Evolutionary conservation across 2,888 invertebrate genomes (phyloP), one percentile per base, ranked within the genome.

Genomic region (Coenonympha glycerion): DNA sequence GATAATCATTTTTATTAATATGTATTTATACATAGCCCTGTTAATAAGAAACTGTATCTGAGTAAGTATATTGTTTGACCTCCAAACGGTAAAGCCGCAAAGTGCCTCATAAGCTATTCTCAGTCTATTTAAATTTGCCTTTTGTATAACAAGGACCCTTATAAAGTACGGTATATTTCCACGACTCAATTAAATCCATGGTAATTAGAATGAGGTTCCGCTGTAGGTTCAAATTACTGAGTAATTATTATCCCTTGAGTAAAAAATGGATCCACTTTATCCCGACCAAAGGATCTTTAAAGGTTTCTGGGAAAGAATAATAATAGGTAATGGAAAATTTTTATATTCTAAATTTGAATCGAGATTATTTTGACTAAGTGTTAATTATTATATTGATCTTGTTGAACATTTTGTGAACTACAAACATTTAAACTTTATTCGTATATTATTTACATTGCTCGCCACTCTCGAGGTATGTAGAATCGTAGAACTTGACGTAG

Each of bases 171-270:
- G 49, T 51, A 41, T 48, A 53, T 57, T 53, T 50, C 37, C 47
- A 46, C 33, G 52, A 55, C 48, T 55, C 47, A 49, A 52, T 54
- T 54, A 51, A 51, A 51, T 52, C 24, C 49, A 46, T 24, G 31
- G 44, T 47, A 49, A 44, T 54, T 31, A 49, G 47, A 40, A 34
- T 44, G 31, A 21, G 47, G 45, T 37, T 33, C 16, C 36, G 21
- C 13, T 30, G 49, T 24, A 45, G 19, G 44, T 45, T 34, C 48
- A 37, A 47, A 53, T 58, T 54, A 52, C 53, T 40, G 33, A 44
- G 47, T 36, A 36, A 19, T 19, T 19, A 19, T 19, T 19, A 36
- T 15, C 6, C 22, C 22, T n/a, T 4, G 15, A 39, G 9, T 15
- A 39, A 8, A 21, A 39, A 39, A 22, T 22, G 36, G 11, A 19